A percentile compares a stretch with the other conserved stretches of the same genome.
Conservation (phyloP, 2,113 vertebrate genomes). For the Thalassoma bifasciatum region DNA sequence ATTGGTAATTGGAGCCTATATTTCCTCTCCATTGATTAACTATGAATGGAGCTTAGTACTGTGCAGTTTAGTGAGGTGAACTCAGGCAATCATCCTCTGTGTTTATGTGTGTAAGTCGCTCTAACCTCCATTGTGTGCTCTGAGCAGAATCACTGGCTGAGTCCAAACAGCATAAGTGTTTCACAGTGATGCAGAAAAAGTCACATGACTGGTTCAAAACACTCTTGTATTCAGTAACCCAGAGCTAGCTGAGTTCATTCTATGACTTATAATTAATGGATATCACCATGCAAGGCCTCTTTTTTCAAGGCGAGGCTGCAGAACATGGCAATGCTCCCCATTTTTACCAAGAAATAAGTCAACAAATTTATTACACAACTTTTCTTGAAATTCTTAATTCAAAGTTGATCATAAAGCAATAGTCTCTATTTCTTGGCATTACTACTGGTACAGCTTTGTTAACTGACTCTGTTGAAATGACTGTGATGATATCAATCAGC, state of each 20-base stretch:
- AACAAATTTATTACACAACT: too few relatives aligned
- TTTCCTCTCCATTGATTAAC: conserved; percentile 56
- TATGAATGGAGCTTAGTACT: conserved; percentile 52
- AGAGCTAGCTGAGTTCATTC: background rate
- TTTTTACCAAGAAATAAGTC: too few relatives aligned
- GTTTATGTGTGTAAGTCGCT: background rate
- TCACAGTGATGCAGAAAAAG: conserved; percentile 41
- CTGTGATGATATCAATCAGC: too few relatives aligned
- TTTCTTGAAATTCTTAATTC: too few relatives aligned
- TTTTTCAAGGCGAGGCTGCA: too few relatives aligned
- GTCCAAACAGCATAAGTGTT: conserved; percentile 43
- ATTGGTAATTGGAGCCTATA: conserved; percentile 46
- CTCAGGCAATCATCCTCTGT: background rate
- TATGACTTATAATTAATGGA: background rate
- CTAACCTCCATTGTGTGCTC: conserved; percentile 2
- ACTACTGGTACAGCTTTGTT: too few relatives aligned
- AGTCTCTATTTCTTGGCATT: too few relatives aligned
- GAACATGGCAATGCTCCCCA: too few relatives aligned
- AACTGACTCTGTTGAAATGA: too few relatives aligned
- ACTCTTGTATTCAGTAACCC: conserved; percentile 2
- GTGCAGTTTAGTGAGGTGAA: conserved; percentile 23
- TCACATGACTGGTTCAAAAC: conserved; percentile 28
- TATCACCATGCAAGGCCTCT: too few relatives aligned
- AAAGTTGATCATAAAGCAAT: too few relatives aligned
- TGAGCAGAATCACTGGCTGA: conserved; percentile 17